Evolutionary conservation across 2,888 invertebrate genomes (phyloP).

Genomic region (Drosophila leonis): DNA sequence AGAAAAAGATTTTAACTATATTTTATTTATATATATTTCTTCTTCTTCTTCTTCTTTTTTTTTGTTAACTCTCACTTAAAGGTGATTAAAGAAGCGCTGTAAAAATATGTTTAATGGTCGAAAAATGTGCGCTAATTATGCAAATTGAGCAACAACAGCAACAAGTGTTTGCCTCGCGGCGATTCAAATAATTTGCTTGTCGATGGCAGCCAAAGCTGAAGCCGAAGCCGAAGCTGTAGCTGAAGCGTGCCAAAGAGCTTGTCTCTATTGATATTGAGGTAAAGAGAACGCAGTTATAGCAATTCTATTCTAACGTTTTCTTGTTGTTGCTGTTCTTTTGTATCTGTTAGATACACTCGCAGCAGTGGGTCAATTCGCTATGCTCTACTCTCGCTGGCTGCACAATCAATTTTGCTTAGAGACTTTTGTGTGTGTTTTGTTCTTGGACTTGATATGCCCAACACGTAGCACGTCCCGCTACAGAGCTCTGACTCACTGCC

Average conservation of each 20-base stretch:
- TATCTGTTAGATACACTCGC: slow-evolving; percentile 29
- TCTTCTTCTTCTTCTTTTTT: no score
- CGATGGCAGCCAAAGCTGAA: not conserved
- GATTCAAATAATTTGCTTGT: slow-evolving; percentile 15
- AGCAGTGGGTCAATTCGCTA: slow-evolving; percentile 66
- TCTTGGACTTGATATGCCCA: slow-evolving; percentile 39
- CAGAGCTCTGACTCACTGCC: slow-evolving; percentile 26
- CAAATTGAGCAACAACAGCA: slow-evolving; percentile 60
- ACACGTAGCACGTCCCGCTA: slow-evolving; percentile 57
- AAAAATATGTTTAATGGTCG: slow-evolving; percentile 38
- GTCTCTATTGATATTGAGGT: slow-evolving; percentile 66
- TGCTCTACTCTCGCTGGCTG: slow-evolving; percentile 48
- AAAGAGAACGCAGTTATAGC: slow-evolving; percentile 56
- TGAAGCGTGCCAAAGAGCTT: slow-evolving; percentile 56
- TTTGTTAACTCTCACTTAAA: slow-evolving; percentile 69
- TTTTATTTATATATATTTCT: slow-evolving; percentile 9
- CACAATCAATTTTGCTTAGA: slow-evolving; percentile 65
- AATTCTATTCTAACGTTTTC: slow-evolving; percentile 58
- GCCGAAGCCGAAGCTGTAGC: not conserved
- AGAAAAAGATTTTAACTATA: slow-evolving; percentile 15
- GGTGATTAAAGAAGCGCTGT: slow-evolving; percentile 53
- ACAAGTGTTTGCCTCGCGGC: slow-evolving; percentile 33
- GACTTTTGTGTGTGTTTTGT: slow-evolving; percentile 45
- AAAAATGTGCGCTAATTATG: slow-evolving; percentile 70
- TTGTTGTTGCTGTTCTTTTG: slow-evolving; percentile 13